Evolutionary conservation across 1,140 invertebrate genomes (phyloP).

Genomic region (Nasonia longicornis): DNA sequence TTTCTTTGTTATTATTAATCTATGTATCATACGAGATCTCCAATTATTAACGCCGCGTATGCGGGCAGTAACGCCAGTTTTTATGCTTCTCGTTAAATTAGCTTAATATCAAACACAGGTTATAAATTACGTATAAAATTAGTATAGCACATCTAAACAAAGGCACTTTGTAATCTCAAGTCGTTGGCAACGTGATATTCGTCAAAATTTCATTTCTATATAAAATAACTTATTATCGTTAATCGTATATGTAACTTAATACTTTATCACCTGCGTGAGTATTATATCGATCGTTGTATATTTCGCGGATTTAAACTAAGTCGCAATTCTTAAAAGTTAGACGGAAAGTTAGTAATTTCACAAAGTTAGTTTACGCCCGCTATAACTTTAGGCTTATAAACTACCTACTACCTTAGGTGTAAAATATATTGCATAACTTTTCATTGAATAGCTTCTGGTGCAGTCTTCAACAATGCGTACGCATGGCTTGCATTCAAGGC

Average conservation of each 20-base stretch:
- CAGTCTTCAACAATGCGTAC: background rate
- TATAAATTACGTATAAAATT: background rate
- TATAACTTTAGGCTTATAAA: background rate
- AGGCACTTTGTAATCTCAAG: too few relatives aligned
- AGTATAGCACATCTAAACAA: too few relatives aligned
- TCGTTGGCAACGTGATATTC: too few relatives aligned
- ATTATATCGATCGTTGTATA: background rate
- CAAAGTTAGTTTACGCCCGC: background rate
- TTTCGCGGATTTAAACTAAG: too few relatives aligned
- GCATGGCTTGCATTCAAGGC: background rate
- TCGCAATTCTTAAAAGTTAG: too few relatives aligned
- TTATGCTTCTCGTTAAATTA: background rate
- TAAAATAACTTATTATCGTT: background rate
- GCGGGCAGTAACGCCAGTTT: too few relatives aligned
- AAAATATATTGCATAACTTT: background rate
- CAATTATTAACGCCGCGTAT: conserved; percentile 11
- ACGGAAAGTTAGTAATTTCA: background rate
- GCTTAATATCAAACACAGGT: background rate
- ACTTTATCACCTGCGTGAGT: conserved; percentile 37
- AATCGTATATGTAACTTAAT: conserved; percentile 10
- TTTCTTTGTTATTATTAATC: background rate
- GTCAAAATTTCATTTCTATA: too few relatives aligned
- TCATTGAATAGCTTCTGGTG: background rate
- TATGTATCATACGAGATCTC: background rate
- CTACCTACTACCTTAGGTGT: too few relatives aligned